Evolutionary conservation across 1,140 invertebrate genomes (phyloP).

Genomic region (Bemisia tabaci): DNA sequence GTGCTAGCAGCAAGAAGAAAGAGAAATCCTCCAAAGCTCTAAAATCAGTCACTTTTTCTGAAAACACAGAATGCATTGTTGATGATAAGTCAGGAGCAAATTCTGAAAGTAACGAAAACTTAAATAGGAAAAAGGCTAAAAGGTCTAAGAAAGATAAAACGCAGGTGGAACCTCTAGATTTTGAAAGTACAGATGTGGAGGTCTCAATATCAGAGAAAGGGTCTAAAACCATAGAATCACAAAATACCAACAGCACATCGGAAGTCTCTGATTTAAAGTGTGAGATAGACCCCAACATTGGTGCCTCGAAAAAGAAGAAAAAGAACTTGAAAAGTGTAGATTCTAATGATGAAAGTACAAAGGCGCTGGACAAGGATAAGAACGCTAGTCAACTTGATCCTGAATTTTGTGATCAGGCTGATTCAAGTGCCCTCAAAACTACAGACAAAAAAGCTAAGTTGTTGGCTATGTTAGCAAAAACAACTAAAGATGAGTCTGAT

Average conservation of each 20-base stretch:
- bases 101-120: not conserved
- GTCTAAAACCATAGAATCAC: too few species aligned
- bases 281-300: not conserved
- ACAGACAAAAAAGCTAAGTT: not conserved
- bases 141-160: not conserved
- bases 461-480: not conserved
- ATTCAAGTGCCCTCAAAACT: not conserved
- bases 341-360: not conserved
- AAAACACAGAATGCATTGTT: not conserved
- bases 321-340: not conserved
- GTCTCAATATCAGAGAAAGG: not conserved
- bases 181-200: not conserved
- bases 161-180: not conserved
- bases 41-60: too few species aligned
- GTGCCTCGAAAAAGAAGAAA: not conserved
- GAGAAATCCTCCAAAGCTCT: too few species aligned
- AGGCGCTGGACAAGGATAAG: not conserved
- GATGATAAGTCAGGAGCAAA: not conserved
- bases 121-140: not conserved
- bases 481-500: too few species aligned
- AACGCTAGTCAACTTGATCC: too few species aligned
- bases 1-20: too few species aligned
- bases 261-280: not conserved
- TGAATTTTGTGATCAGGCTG: not conserved
- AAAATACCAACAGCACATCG: not conserved